Base-by-base conservation (phyloP, 2,113 vertebrate genomes). In the Pteruthius melanotis region DNA sequence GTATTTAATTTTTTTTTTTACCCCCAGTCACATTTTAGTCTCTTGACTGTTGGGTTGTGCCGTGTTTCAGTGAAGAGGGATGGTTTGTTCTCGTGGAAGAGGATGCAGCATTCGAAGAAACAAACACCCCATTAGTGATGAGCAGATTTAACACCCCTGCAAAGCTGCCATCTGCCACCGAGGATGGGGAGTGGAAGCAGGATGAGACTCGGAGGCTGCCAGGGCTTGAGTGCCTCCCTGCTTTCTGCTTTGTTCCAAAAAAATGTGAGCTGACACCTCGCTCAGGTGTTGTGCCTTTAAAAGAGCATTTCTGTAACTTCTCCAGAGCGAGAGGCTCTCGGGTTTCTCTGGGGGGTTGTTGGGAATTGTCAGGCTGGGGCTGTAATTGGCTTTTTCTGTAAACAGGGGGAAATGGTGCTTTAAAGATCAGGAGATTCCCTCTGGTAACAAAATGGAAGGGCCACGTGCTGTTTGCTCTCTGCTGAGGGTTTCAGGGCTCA, bases 141-240 rank as follows among this genome's bases (percentile, higher is more conserved):
- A 93, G 90, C 93, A 96, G 92, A 87, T 96, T 82, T 78, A 61
- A 96, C 94, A 92, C 69, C 94, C 90, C 90, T 96, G 90, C 88
- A 24, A 90, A 76, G 94, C 90, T 64, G 78, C 95, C 96, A 96
- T 96, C 95, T 96, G 96, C 83, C 92, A 82, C 54, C 61, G 3
- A 35, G 39, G 14, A 68, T 53, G 49, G 86, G 79, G 77, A 95
- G 23, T 15, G 79, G 76, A 37, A 91, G 91, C 80, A 60, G 37
- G 83, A 89, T 50, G 89, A 70, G 88, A 37, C 81, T 80, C 88
- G 14, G 85, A 28, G 4, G 54, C 89, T 96, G 89, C 92, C 88
- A 80, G 92, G 90, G 63, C 53, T 31, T 3, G 4, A 2, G 31
- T 85, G 66, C 59, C 81, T 87, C 82, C 91, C 9, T 39, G n/a